Base-by-base conservation (phyloP, 2,888 invertebrate species). In the Dicranocentrus wangi region DNA sequence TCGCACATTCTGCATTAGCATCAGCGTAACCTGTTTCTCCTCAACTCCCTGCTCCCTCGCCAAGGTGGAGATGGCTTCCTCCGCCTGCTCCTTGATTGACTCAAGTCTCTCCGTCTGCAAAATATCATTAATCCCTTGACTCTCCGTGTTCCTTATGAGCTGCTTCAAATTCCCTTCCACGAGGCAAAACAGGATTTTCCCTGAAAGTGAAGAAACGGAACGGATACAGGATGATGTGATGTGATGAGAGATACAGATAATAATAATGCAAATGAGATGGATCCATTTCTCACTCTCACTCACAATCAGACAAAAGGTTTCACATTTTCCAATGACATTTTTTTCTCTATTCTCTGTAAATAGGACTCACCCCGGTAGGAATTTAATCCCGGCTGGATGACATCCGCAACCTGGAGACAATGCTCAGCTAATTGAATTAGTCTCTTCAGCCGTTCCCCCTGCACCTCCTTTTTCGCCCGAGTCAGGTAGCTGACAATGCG, bases 371-470 rank as follows among this genome's bases (percentile, higher is more conserved):
- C 86, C 82, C 86, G 53, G 61, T 85, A 84, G 10, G 78, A 68
- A 69, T 83, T 86, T 21, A 82, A 68, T n/a, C 86, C 86, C 1
- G 86, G 86, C 47, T 83, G 81, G 43, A 86, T 69, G 21, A 83
- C 51, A 77, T 84, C 75, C 5, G 85, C 86, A 19, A 86, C 63
- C 23, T 60, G 39, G 21, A 86, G 70, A 75, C 85, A 83, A 77
- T 86, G 86, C 43, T 83, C 66, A 28, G 83, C 79, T 66, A 84
- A 72, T 53, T 73, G 77, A 76, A 82, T 81, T 47, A 85, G 76
- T 51, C 81, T 82, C 27, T 79, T 80, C 32, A 83, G 39, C 27
- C 79, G 53, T 51, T 69, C 61, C 21, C 43, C 65, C 39, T 82
- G 61, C 17, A 77, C 82, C 32, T 82, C 82, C 32, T 72, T 81